These are phyloP conservation scores for Bufo bufo DNA, from an alignment of 2,113 vertebrate species.

Conservation along the genomic window DNA sequence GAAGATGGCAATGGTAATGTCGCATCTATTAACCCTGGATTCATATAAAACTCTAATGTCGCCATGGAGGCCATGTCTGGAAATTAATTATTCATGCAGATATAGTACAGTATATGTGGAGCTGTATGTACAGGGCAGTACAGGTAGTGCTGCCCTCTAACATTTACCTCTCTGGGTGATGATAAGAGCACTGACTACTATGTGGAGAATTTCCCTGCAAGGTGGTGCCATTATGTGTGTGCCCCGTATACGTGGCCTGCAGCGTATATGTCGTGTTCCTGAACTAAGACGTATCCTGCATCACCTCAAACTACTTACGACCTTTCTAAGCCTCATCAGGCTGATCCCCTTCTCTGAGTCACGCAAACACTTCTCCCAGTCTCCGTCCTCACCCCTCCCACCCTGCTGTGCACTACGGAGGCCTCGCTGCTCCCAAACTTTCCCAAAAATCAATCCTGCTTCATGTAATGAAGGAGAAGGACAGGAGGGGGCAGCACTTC, in stretches of 20 bases:
- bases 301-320: not conserved
- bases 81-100: too few relatives aligned
- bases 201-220: not conserved
- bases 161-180: too few relatives aligned
- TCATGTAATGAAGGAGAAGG: not conserved
- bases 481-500: not conserved
- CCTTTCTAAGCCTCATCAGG: not conserved
- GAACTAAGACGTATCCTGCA: not conserved
- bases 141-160: too few relatives aligned
- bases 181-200: too few relatives aligned
- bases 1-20: too few relatives aligned
- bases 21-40: too few relatives aligned
- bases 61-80: too few relatives aligned
- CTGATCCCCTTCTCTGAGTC: not conserved
- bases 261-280: not conserved
- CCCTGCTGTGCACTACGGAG: not conserved
- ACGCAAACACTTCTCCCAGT: not conserved
- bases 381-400: not conserved
- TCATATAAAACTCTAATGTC: too few relatives aligned
- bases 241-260: not conserved
- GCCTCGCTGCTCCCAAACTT: constrained; percentile 9
- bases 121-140: too few relatives aligned
- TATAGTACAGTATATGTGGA: too few relatives aligned
- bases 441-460: not conserved
- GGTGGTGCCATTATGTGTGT: not conserved